Percentiles rank a stretch among this genome's conserved stretches.
phyloP scores from a whole-genome alignment of 2,113 vertebrate species.

The Brevimyrus niger region DNA sequence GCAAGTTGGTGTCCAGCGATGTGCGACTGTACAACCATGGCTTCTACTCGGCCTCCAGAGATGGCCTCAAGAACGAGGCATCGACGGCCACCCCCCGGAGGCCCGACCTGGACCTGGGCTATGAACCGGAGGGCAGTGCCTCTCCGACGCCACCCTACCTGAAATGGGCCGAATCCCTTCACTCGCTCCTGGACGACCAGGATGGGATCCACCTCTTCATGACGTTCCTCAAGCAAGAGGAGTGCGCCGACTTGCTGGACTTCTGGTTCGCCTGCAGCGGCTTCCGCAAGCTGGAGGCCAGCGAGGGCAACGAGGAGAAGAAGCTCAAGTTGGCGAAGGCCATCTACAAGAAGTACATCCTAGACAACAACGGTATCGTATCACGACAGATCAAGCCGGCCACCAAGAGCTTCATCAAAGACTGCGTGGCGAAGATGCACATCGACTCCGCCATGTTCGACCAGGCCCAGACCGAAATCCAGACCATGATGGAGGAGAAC shows the following conservation, averaged over 20 bases:
- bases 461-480: constrained; percentile 94
- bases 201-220: constrained; percentile 91
- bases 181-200: constrained; percentile 91
- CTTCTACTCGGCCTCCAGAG: constrained; percentile 69
- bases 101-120: constrained; percentile 90
- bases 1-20: constrained; percentile 78
- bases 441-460: constrained; percentile 94
- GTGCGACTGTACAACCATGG: constrained; percentile 60
- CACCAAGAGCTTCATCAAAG: constrained; percentile 94
- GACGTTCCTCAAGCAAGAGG: constrained; percentile 89
- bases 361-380: constrained; percentile 84
- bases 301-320: constrained; percentile 78
- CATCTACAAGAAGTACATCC: constrained; percentile 92
- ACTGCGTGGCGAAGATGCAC: constrained; percentile 80
- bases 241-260: constrained; percentile 85
- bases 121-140: constrained; percentile 93
- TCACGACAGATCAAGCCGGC: constrained; percentile 89
- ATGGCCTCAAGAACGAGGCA: constrained; percentile 71
- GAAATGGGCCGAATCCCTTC: constrained; percentile 92
- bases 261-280: constrained; percentile 98
- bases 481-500: constrained; percentile 89
- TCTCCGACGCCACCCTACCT: constrained; percentile 93
- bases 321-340: constrained; percentile 87
- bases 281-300: constrained; percentile 83
- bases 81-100: constrained; percentile 83